Conservation (phyloP, 2,797 vertebrate genomes). For the Siniperca scherzeri region DNA sequence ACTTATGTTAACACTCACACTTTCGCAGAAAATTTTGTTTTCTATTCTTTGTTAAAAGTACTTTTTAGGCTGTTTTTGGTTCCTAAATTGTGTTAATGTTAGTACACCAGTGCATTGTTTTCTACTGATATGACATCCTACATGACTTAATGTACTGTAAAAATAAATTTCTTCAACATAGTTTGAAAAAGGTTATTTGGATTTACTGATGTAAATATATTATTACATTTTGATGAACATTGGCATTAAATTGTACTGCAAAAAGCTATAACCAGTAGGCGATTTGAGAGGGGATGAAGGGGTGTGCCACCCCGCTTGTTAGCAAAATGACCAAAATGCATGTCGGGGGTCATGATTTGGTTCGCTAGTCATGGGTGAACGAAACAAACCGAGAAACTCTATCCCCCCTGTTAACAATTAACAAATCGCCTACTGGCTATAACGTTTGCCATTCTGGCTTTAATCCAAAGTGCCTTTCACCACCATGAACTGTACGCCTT, state of each 20-base stretch:
- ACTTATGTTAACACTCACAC: no score
- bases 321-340: no score
- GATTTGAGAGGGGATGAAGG: no score
- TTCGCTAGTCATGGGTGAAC: no score
- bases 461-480: neutral
- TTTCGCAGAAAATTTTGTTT: neutral
- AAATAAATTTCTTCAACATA: neutral
- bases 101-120: neutral
- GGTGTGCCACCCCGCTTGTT: no score
- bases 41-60: neutral
- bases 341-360: no score
- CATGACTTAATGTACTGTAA: no score
- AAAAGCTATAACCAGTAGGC: neutral
- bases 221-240: neutral
- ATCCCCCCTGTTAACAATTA: no score
- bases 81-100: neutral
- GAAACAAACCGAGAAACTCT: no score
- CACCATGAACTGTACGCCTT: neutral
- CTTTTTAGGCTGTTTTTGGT: neutral
- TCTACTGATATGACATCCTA: neutral
- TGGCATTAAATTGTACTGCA: neutral
- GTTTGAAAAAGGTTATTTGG: neutral
- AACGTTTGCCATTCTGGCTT: neutral
- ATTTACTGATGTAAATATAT: neutral
- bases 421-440: no score